Percentiles rank a stretch among this genome's conserved stretches.
These are phyloP conservation scores for Stegodyphus mimosarum DNA, from an alignment of 1,140 invertebrate genomes.

Conservation along the genomic window DNA sequence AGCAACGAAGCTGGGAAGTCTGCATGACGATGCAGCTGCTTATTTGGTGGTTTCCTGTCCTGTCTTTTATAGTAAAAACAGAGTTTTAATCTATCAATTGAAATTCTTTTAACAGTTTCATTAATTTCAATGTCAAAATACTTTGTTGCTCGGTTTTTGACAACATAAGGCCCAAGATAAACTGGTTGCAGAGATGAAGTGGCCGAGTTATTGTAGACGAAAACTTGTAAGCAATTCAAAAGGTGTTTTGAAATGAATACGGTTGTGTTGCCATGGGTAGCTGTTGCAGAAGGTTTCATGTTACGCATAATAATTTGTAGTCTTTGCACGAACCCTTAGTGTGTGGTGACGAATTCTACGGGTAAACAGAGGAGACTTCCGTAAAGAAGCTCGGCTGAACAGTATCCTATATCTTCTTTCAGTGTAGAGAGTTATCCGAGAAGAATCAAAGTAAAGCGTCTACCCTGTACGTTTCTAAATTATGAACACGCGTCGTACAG, in stretches of 20 bases:
- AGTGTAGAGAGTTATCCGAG: constrained; percentile 63
- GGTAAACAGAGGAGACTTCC: constrained; percentile 54
- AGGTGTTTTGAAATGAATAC: constrained; percentile 10
- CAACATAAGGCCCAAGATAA: constrained; percentile 26
- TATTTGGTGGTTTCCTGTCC: no score
- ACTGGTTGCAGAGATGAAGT: constrained; percentile 26
- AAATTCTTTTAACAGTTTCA: neutral
- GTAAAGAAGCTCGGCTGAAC: constrained; percentile 52
- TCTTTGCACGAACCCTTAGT: constrained; percentile 8
- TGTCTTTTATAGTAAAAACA: neutral
- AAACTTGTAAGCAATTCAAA: constrained; percentile 31
- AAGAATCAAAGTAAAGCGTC: constrained; percentile 66
- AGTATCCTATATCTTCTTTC: constrained; percentile 64
- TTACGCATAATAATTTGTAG: constrained; percentile 17
- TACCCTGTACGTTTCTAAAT: no score
- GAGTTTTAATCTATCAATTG: neutral
- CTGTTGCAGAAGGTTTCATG: constrained; percentile 16
- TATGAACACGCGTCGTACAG: no score
- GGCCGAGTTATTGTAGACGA: constrained; percentile 9
- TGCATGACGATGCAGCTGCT: no score
- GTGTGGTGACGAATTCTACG: constrained; percentile 48
- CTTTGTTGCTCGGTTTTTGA: neutral
- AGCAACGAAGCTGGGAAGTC: no score
- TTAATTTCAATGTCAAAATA: neutral
- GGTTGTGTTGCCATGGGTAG: constrained; percentile 13